Base-by-base conservation (phyloP, 2,888 invertebrate species). In the Acanthosoma haemorrhoidale region DNA sequence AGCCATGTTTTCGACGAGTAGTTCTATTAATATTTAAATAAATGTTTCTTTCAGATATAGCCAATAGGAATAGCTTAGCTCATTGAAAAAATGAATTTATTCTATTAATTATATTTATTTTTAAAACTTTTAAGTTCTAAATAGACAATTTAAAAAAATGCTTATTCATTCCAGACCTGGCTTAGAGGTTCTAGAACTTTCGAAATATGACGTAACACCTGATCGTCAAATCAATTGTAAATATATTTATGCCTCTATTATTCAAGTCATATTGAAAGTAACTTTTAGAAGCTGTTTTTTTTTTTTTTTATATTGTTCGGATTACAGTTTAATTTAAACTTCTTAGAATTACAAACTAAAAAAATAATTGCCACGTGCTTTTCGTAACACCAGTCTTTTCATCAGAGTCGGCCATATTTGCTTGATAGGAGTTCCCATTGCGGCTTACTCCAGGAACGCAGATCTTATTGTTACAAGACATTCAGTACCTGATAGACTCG, bases 291-390 rank as follows among this genome's bases (percentile, higher is more conserved):
- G 4, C n/a, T 51, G 25, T 51, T 25, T 25, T 25, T 25, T 51
- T 51, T 51, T n/a, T 25, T n/a, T 51, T 13, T 51, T 51, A 51
- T 5, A 11, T 51, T 18, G n/a, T 51, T 51, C 5, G 6, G 6
- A 5, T 25, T 5, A 25, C 4, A 32, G 2, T 3, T 36, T 6
- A 16, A 32, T 2, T 59, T 2, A 9, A 29, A 32, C 29, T 59
- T 34, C 0, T 1, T 38, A 16, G 13, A 18, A 11, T 38, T 1
- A 1, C 5, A 31, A 3, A 4, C 11, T 51, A 31, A 57, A 66
- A 60, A 51, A 67, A 51, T 51, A 29, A 18, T 32, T 57, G 43
- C 67, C 67, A 67, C 57, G 67, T 67, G 67, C 31, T 51, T 67
- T 67, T 67, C 67, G 67, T 32, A 2, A 36, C 51, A 21, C 16